Evolutionary conservation across 2,888 invertebrate species (phyloP).

Genomic region (Catonia carolina): DNA sequence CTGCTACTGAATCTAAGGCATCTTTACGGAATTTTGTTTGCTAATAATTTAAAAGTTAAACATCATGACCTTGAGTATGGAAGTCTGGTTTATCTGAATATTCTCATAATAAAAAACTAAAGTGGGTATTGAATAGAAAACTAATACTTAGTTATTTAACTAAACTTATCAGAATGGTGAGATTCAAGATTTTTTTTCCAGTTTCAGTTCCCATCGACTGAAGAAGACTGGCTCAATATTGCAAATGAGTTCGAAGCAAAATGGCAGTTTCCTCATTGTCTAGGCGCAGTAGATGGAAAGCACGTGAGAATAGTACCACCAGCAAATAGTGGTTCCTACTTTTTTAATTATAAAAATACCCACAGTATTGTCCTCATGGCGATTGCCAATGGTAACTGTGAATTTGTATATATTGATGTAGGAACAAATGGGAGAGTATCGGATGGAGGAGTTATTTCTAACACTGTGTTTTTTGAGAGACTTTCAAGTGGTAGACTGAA

Average conservation of each 20-base stretch:
- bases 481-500: conserved; percentile 11
- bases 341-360: conserved; percentile 36
- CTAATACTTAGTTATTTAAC: no score
- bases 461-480: conserved; percentile 28
- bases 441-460: conserved; percentile 29
- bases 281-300: conserved; percentile 35
- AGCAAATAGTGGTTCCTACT: conserved; percentile 32
- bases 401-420: conserved; percentile 30
- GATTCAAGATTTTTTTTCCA: background rate
- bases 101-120: no score
- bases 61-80: background rate
- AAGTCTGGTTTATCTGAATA: no score
- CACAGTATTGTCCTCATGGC: conserved; percentile 33
- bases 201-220: conserved; percentile 26
- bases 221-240: conserved; percentile 25
- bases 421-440: conserved; percentile 34
- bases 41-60: conserved; percentile 12
- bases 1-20: no score
- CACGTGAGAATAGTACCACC: conserved; percentile 35
- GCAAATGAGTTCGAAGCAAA: conserved; percentile 23
- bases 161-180: background rate
- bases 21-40: no score
- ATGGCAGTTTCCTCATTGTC: conserved; percentile 34
- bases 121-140: no score
- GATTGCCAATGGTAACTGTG: conserved; percentile 31